A percentile compares a stretch with the other conserved stretches of the same genome.
Conservation (phyloP, 1,140 invertebrate genomes). For the Micrasema minimum region DNA sequence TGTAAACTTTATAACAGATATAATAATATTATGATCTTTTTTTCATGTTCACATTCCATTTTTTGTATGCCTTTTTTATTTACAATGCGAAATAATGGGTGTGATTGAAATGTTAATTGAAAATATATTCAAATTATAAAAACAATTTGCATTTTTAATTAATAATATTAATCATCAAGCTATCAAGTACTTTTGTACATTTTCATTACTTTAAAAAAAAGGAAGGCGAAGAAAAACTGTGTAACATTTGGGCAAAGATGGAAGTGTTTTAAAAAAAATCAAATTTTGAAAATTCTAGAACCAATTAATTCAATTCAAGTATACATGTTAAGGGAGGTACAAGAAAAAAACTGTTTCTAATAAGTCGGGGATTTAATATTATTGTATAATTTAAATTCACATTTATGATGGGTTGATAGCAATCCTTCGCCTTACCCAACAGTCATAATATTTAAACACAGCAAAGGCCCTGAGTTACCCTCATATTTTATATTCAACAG, state of each 20-base stretch:
- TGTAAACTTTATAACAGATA: slow-evolving; percentile 1
- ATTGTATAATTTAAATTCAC: slow-evolving; percentile 24
- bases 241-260: no score
- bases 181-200: no score
- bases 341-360: background rate
- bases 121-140: slow-evolving; percentile 30
- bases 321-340: no score
- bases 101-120: slow-evolving; percentile 24
- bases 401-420: slow-evolving; percentile 34
- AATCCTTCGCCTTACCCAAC: slow-evolving; percentile 1
- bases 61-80: slow-evolving; percentile 15
- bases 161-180: no score
- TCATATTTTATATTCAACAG: slow-evolving; percentile 14
- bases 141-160: no score
- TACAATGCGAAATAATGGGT: slow-evolving; percentile 14
- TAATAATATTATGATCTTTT: background rate
- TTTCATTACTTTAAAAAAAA: no score
- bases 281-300: no score
- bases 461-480: slow-evolving; percentile 33
- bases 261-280: no score
- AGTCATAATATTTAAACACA: slow-evolving; percentile 16
- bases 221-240: no score
- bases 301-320: no score
- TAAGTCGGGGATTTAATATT: slow-evolving; percentile 17
- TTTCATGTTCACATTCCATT: slow-evolving; percentile 32